Base-by-base conservation (phyloP, 2,113 vertebrate species). In the Laticauda colubrina region DNA sequence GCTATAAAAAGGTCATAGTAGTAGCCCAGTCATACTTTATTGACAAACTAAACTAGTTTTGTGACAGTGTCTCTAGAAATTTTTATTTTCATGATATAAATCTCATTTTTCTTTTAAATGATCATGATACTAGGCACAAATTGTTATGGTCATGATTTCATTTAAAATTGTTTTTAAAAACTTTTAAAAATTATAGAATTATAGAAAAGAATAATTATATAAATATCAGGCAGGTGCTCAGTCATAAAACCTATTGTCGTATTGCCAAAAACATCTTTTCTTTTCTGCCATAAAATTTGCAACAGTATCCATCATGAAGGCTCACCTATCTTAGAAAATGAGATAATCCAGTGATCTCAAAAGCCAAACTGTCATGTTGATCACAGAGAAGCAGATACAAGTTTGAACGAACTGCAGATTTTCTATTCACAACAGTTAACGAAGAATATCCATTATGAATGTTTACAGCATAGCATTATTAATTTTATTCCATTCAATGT, bases 41-140 rank as follows among this genome's bases (percentile, higher is more conserved):
- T 97, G 96, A 97, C 96, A 97, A 97, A 97, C 95, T 95, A 95
- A 89, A 0, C 0, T 2, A 94, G 90, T 95, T 95, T 64, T 93
- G 3, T 34, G 86, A 96, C 48, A 88, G 2, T 2, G 3, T 24
- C 93, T 56, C 87, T 95, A 95, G 95, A 87, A 95, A 92, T 95
- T 95, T 92, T 23, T 93, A 96, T 61, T 92, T 95, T 94, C 96
- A 91, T 2, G 61, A 90, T 75, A 75, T 64, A 56, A 43, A 95
- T 34, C 87, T 61, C 24, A 94, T 39, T 0, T 88, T 94, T 92
- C 85, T 91, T 88, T 95, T 94, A 95, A 95, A 95, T 26, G 94
- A 85, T 93, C 87, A 95, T 48, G 1, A 57, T 23, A 57, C 20
- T 23, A 57, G 56, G 56, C 56, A 23, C 5, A 57, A 23, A 23